phyloP scores from a whole-genome alignment of 2,888 invertebrate species.

The Eupithecia insigniata region DNA sequence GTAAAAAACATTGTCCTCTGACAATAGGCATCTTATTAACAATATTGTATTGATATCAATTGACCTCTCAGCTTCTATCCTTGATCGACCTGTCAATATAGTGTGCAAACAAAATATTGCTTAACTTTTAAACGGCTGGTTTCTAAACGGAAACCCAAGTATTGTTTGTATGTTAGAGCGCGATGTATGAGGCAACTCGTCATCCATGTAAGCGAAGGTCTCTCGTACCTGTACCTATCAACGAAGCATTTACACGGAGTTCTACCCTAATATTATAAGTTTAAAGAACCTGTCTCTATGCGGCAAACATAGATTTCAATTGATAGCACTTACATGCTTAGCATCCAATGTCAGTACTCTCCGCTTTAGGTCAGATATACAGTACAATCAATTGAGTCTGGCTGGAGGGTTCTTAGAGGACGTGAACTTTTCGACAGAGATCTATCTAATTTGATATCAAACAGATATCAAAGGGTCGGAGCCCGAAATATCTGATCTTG shows the following conservation, averaged over 20 bases:
- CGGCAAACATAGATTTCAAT: slow-evolving; percentile 30
- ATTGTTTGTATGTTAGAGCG: slow-evolving; percentile 58
- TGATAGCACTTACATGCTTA: slow-evolving; percentile 26
- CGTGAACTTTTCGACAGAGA: slow-evolving; percentile 19
- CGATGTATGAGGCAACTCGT: slow-evolving; percentile 65
- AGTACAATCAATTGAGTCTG: slow-evolving; percentile 24
- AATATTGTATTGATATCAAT: slow-evolving; percentile 46
- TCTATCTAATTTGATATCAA: slow-evolving; percentile 3
- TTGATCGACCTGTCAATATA: slow-evolving; percentile 51
- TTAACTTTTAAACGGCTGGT: slow-evolving; percentile 65
- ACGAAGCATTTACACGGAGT: slow-evolving; percentile 49
- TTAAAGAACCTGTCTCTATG: slow-evolving; percentile 33
- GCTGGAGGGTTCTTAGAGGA: slow-evolving; percentile 23
- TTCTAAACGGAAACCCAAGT: slow-evolving; percentile 74
- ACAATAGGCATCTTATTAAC: slow-evolving; percentile 42
- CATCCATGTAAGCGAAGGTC: slow-evolving; percentile 76
- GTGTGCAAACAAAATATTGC: slow-evolving; percentile 59
- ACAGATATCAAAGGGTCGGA: background rate
- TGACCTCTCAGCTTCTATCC: slow-evolving; percentile 49
- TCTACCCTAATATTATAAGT: slow-evolving; percentile 35
- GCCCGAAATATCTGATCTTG: background rate
- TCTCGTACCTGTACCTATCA: slow-evolving; percentile 50
- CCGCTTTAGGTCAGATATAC: slow-evolving; percentile 13
- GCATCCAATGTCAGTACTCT: slow-evolving; percentile 24
- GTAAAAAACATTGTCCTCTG: slow-evolving; percentile 31